phyloP scores from a whole-genome alignment of 2,797 vertebrate genomes.

The Protonibea diacanthus region DNA sequence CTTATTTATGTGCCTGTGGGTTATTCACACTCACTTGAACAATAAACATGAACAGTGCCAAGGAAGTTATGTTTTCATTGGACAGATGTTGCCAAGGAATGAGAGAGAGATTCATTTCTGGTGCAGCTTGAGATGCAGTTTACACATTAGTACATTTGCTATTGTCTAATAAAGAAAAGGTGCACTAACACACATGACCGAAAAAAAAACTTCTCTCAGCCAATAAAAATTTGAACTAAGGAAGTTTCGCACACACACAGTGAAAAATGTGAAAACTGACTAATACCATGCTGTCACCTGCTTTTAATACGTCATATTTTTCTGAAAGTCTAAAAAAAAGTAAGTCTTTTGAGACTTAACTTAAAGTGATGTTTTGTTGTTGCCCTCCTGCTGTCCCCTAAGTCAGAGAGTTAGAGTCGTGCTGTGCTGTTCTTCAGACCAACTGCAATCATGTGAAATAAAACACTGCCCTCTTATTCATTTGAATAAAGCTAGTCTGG shows the following conservation, averaged over 20 bases:
- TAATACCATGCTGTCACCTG: neutral
- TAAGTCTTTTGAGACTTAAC: slow-evolving; percentile 4
- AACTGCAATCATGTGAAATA: neutral
- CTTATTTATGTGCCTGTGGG: neutral
- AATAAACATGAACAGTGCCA: neutral
- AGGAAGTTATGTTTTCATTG: neutral
- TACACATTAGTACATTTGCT: too few species aligned
- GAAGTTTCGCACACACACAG: slow-evolving; percentile 7
- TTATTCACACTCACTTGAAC: neutral
- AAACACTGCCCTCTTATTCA: neutral
- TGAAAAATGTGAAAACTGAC: neutral
- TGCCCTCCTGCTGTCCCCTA: slow-evolving; percentile 28
- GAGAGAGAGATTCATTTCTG: neutral
- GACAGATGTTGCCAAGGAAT: neutral
- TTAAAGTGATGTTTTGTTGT: slow-evolving; percentile 5
- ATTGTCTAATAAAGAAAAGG: neutral
- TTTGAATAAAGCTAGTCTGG: neutral
- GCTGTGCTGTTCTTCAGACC: neutral
- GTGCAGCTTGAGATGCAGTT: neutral
- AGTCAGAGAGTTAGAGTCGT: slow-evolving; percentile 3
- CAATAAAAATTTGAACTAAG: neutral
- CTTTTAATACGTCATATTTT: slow-evolving; percentile 27
- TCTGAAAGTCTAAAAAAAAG: neutral
- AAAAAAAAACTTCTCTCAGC: neutral
- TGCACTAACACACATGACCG: neutral